Evolutionary conservation across 2,113 vertebrate species (phyloP).

Genomic region (Xenotilapia leptura): DNA sequence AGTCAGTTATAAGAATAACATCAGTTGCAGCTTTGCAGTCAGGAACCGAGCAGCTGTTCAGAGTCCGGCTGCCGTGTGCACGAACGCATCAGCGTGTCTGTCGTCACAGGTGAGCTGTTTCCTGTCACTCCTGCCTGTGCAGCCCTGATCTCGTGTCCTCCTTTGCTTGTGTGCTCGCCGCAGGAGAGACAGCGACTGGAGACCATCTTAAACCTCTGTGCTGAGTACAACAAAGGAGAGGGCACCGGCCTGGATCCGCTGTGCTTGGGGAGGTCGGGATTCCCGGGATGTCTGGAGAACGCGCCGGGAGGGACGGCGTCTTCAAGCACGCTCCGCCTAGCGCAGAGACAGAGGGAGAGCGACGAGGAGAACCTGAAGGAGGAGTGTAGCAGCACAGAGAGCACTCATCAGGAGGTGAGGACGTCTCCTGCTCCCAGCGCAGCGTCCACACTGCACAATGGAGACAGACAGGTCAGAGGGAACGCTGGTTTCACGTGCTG

Average conservation of each 20-base stretch:
- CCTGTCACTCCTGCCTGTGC: not conserved
- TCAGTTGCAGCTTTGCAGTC: not conserved
- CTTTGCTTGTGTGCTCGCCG: not conserved
- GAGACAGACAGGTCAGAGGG: constrained; percentile 62
- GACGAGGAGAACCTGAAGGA: constrained; percentile 91
- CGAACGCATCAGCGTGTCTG: rapidly evolving
- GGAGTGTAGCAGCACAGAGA: constrained; percentile 93
- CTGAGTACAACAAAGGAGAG: constrained; percentile 86
- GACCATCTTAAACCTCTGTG: constrained; percentile 94
- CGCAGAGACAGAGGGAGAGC: constrained; percentile 70
- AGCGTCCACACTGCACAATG: constrained; percentile 49
- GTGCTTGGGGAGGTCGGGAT: constrained; percentile 10
- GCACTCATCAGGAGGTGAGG: constrained; percentile 91
- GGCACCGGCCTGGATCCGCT: constrained; percentile 13
- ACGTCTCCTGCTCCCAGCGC: constrained; percentile 24
- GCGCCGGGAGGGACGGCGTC: not conserved
- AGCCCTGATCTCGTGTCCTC: not conserved
- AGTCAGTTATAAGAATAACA: not conserved
- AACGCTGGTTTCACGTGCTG: not conserved
- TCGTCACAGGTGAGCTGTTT: not conserved
- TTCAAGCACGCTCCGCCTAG: not conserved
- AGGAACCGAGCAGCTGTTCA: not conserved
- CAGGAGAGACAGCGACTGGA: constrained; percentile 89
- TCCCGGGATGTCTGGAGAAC: constrained; percentile 46
- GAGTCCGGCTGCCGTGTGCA: not conserved